Base-by-base conservation (phyloP, 2,797 vertebrate genomes). In the Sebastes minor region DNA sequence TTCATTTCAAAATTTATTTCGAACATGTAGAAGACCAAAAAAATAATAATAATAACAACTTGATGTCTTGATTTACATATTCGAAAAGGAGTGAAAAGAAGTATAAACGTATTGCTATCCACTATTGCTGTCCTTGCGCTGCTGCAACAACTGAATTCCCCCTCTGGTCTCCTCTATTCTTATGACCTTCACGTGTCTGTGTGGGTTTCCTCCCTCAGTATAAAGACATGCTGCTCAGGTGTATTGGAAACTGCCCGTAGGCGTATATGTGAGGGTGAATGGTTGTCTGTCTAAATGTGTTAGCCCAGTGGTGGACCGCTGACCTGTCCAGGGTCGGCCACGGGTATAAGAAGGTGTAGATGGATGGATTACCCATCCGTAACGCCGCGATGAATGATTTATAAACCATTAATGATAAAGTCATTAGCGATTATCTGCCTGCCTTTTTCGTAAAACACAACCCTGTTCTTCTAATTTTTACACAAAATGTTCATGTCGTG, bases 381-480 rank as follows among this genome's bases (percentile, higher is more conserved):
- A n/a, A 57, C 8, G 12, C 16, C 53, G 23, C 6, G 18, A 61
- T 56, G 22, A 71, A 71, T 64, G n/a, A 57, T 81, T 74, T 49
- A 74, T 76, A 62, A 71, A 71, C 23, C 49, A 66, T 71, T 66
- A 76, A 81, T 71, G 61, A 71, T 56, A 65, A 52, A 52, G 60
- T 72, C 35, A 73, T 71, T 71, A 42, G n/a, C 11, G 42, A 42
- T 14, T 12, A 28, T 27, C 14, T 27, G 25, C 30, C 30, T 33
- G 27, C 20, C 2, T 61, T 55, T 55, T 12, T 46, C 2, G 4
- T 33, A 5, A 49, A 14, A 61, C 2, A 14, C 3, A 2, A 13
- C 33, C 6, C 4, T 22, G 25, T 32, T 25, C 18, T 30, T 25
- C 7, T 59, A 38, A 42, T 32, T 78, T 64, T 66, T 68, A 53